Evolutionary conservation across 2,113 vertebrate species (phyloP).

Genomic region (Myotis davidii): DNA sequence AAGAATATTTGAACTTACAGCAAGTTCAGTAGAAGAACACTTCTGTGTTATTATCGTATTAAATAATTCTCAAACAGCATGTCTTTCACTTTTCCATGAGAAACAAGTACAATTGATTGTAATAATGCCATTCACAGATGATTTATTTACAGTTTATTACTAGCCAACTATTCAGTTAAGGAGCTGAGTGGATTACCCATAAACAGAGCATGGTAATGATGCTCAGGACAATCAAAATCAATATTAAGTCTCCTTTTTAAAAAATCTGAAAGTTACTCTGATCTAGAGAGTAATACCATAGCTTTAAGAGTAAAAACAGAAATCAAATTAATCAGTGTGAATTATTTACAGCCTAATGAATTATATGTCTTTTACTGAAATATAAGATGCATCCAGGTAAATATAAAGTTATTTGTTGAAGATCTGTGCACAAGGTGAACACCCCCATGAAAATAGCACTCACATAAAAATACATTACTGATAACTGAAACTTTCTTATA

Average conservation of each 20-base stretch:
- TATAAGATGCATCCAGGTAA: background rate
- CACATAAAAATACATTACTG: background rate
- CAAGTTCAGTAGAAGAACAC: background rate
- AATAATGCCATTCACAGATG: background rate
- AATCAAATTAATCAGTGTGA: background rate
- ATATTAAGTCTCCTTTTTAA: background rate
- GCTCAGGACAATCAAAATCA: background rate
- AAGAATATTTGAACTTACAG: background rate
- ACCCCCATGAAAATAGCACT: background rate
- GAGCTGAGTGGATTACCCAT: background rate
- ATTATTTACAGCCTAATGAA: background rate
- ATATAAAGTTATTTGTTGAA: background rate
- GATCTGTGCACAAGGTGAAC: background rate
- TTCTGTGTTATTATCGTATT: background rate
- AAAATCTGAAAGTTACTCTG: background rate
- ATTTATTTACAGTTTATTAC: conserved; percentile 14
- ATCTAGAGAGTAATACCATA: background rate
- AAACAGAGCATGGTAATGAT: background rate
- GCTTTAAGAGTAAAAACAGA: background rate
- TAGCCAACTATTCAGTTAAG: background rate
- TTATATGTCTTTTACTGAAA: background rate
- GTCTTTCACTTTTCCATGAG: background rate
- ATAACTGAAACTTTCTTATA: background rate
- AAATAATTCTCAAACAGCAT: background rate
- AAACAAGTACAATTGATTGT: background rate